Conservation (phyloP, 2,797 vertebrate species). For the Atherinosoma microstoma region DNA sequence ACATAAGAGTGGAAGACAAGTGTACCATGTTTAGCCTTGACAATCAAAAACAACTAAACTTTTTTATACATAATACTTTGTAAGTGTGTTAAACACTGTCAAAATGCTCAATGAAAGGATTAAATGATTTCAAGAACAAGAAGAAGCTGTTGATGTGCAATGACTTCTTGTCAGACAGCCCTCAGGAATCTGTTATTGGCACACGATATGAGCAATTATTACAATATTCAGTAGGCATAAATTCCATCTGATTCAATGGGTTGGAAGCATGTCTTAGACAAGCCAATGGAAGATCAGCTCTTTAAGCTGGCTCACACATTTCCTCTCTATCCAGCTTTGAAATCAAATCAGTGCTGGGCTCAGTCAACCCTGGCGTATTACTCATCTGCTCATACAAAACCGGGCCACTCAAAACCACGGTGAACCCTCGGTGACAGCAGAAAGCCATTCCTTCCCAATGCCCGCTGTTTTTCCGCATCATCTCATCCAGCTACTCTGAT, state of each 20-base stretch:
- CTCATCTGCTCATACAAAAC: slow-evolving; percentile 54
- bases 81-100: slow-evolving; percentile 13
- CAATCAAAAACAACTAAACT: background rate
- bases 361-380: slow-evolving; percentile 55
- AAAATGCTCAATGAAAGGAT: slow-evolving; percentile 4
- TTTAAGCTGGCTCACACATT: slow-evolving; percentile 50
- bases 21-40: slow-evolving; percentile 2
- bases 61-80: background rate
- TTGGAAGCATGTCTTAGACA: slow-evolving; percentile 57
- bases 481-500: slow-evolving; percentile 19
- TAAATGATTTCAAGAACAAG: background rate
- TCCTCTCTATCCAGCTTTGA: slow-evolving; percentile 58
- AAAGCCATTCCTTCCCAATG: slow-evolving; percentile 22
- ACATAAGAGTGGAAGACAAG: slow-evolving; percentile 50
- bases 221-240: slow-evolving; percentile 48
- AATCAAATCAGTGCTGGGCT: slow-evolving; percentile 57
- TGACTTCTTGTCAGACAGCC: slow-evolving; percentile 19
- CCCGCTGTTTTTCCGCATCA: slow-evolving; percentile 17
- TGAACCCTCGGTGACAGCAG: slow-evolving; percentile 30
- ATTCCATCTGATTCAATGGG: slow-evolving; percentile 53
- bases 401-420: slow-evolving; percentile 19
- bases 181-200: slow-evolving; percentile 27
- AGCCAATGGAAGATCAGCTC: slow-evolving; percentile 60
- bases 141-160: slow-evolving; percentile 9
- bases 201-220: slow-evolving; percentile 51